A percentile compares a stretch with the other conserved stretches of the same genome.
Evolutionary conservation across 1,140 invertebrate species (phyloP).

Genomic region (Pomacea maculata): DNA sequence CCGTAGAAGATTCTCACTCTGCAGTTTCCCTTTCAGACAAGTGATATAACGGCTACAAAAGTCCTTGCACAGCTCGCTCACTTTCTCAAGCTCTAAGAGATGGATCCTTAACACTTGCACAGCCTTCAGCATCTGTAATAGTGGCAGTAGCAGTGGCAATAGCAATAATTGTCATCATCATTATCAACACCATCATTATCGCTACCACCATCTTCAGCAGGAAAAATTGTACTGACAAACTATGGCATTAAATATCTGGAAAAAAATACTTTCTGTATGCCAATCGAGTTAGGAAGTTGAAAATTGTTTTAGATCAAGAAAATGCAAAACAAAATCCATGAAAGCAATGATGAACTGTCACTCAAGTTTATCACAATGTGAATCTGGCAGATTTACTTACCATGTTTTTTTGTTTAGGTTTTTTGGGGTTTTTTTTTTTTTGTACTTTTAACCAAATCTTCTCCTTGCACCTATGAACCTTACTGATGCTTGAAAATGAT

Average conservation of each 20-base stretch:
- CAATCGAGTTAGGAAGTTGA: no score
- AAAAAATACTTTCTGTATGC: neutral
- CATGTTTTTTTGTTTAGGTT: no score
- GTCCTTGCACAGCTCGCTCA: constrained; percentile 66
- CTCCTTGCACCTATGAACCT: neutral
- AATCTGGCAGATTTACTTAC: no score
- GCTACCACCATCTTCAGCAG: neutral
- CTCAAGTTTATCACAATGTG: no score
- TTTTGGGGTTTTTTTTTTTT: neutral
- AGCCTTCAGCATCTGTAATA: constrained; percentile 63
- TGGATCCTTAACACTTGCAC: constrained; percentile 66
- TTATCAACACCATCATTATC: neutral
- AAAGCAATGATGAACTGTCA: no score
- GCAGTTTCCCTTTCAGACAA: constrained; percentile 63
- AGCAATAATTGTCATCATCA: neutral
- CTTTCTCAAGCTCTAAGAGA: constrained; percentile 66
- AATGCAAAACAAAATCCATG: no score
- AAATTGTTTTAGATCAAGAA: no score
- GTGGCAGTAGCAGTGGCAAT: neutral
- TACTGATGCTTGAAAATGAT: neutral
- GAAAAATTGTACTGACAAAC: neutral
- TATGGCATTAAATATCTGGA: neutral
- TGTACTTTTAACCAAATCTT: no score
- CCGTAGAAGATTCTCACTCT: constrained; percentile 59
- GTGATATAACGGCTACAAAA: constrained; percentile 65